Conservation (phyloP, 2,888 invertebrate genomes). For the Synergus laeviventris region DNA sequence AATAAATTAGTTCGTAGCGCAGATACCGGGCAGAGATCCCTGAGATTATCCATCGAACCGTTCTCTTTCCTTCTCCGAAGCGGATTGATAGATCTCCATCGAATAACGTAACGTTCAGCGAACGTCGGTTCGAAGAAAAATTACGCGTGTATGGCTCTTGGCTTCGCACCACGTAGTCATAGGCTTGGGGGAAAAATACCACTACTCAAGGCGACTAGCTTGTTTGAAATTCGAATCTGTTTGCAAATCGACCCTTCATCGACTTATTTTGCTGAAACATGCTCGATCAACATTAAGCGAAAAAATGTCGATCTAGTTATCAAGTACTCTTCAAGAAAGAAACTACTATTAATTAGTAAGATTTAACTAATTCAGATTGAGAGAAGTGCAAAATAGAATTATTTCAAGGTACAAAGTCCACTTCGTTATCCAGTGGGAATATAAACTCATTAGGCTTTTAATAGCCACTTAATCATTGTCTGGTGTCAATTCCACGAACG, state of each 20-base stretch:
- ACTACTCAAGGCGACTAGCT: constrained; percentile 17
- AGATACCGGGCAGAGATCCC: constrained; percentile 43
- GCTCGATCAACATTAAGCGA: background rate
- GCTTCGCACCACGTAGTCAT: background rate
- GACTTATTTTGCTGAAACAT: background rate
- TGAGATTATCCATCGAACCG: constrained; percentile 46
- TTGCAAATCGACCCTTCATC: constrained; percentile 21
- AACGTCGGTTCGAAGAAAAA: constrained; percentile 29
- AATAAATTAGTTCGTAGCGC: constrained; percentile 41
- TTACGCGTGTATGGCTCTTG: background rate
- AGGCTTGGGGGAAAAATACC: background rate
- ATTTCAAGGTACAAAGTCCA: too few species aligned
- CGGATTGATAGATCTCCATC: constrained; percentile 42
- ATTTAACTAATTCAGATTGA: too few species aligned
- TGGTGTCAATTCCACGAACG: background rate
- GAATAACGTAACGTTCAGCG: constrained; percentile 34
- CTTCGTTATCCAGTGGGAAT: background rate
- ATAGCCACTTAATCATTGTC: background rate
- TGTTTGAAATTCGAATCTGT: constrained; percentile 34
- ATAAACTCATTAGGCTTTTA: background rate
- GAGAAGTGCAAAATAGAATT: too few species aligned
- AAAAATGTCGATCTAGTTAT: background rate
- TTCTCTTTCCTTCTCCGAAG: constrained; percentile 38
- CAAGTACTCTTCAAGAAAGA: too few species aligned
- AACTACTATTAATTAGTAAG: background rate